These are phyloP conservation scores for Cyprinella venusta DNA, from an alignment of 2,797 vertebrate genomes.

Conservation along the genomic window DNA sequence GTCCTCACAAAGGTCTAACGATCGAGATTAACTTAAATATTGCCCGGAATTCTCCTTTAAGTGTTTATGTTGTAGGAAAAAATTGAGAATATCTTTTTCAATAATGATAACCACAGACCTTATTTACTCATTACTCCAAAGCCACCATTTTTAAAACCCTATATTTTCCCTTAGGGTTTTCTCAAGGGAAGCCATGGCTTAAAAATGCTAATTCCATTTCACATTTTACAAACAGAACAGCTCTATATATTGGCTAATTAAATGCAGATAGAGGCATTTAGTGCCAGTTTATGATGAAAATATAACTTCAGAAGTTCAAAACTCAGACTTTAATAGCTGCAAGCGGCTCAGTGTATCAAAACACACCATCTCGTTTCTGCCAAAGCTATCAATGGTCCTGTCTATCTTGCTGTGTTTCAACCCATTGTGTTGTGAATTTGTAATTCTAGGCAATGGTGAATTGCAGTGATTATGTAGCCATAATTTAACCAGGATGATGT, in stretches of 20 bases:
- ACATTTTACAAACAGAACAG: not conserved
- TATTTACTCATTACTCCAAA: not conserved
- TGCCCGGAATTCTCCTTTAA: too few relatives aligned
- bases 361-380: slow-evolving; percentile 62
- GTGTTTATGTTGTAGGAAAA: too few relatives aligned
- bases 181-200: not conserved
- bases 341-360: slow-evolving; percentile 23
- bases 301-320: slow-evolving; percentile 13
- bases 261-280: slow-evolving; percentile 1
- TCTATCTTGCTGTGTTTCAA: slow-evolving; percentile 32
- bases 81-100: not conserved
- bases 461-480: slow-evolving; percentile 80
- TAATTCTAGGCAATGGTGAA: slow-evolving; percentile 71
- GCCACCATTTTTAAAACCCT: not conserved
- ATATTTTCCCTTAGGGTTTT: not conserved
- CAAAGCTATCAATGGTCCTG: slow-evolving; percentile 35
- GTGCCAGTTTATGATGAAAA: not conserved
- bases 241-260: slow-evolving; percentile 30
- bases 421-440: slow-evolving; percentile 56
- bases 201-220: slow-evolving; percentile 10
- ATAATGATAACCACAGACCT: not conserved
- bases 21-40: too few relatives aligned
- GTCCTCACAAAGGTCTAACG: too few relatives aligned
- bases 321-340: slow-evolving; percentile 25
- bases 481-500: slow-evolving; percentile 78